Evolutionary conservation across 2,113 vertebrate species (phyloP).

Genomic region (Peromyscus californicus): DNA sequence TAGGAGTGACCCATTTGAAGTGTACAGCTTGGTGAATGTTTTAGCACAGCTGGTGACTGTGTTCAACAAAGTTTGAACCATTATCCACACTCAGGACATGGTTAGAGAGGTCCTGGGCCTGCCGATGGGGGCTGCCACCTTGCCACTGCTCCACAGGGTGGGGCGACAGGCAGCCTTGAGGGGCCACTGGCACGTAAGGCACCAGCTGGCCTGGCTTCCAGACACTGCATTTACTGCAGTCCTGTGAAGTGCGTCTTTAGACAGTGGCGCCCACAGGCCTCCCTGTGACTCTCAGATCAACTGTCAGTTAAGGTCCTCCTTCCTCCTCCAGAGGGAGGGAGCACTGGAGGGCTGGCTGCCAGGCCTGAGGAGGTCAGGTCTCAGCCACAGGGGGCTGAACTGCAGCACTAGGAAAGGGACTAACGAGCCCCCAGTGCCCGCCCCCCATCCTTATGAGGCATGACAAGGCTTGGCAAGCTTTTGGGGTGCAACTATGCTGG

Average conservation of each 20-base stretch:
- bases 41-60: not conserved
- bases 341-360: fast-evolving
- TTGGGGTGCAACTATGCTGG: not conserved
- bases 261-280: conserved; percentile 11
- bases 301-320: conserved; percentile 45
- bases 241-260: not conserved
- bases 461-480: fast-evolving
- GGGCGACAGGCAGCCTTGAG: not conserved
- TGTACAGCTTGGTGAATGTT: not conserved
- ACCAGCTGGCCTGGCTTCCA: not conserved
- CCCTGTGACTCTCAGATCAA: not conserved
- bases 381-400: not conserved
- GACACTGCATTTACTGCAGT: not conserved
- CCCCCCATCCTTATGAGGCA: not conserved
- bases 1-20: not conserved
- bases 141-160: not conserved
- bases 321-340: not conserved
- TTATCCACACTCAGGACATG: not conserved
- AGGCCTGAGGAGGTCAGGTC: fast-evolving
- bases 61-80: not conserved
- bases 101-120: not conserved
- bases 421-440: too few species aligned
- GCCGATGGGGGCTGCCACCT: not conserved
- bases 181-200: not conserved
- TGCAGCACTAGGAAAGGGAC: fast-evolving